Percentiles rank a stretch among this genome's conserved stretches.
Conservation (phyloP, 2,888 invertebrate species). For the Rapana venosa region DNA sequence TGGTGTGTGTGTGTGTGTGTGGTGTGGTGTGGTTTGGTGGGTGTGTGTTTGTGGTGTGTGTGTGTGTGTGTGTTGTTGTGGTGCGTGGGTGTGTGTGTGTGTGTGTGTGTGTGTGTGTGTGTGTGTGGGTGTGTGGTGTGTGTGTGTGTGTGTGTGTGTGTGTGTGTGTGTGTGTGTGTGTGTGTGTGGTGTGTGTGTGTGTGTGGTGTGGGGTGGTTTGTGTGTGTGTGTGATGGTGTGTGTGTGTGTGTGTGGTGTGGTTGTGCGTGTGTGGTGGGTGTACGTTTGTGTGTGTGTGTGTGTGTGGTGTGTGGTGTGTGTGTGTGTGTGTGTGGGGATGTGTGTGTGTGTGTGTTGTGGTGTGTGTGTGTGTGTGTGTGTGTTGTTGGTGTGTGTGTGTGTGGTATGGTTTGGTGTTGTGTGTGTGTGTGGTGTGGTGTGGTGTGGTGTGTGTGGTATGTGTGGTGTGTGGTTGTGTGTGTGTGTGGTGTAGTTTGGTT, state of each 20-base stretch:
- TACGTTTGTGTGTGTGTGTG: not conserved
- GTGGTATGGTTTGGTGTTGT: too few relatives aligned
- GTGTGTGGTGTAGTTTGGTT: not conserved
- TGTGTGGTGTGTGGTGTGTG: not conserved
- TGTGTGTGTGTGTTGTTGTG: too few relatives aligned
- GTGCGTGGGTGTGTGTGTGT: too few relatives aligned
- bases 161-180: not conserved
- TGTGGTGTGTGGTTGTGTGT: not conserved
- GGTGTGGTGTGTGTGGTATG: not conserved
- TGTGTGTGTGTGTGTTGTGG: too few relatives aligned
- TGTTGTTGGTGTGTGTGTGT: too few relatives aligned
- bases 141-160: not conserved
- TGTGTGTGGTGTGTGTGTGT: not conserved
- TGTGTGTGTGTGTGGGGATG: not conserved
- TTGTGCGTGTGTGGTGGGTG: too few relatives aligned
- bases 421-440: conserved; percentile 1
- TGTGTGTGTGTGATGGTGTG: not conserved
- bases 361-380: too few relatives aligned
- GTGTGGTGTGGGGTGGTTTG: not conserved
- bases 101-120: too few relatives aligned
- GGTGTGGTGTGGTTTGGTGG: too few relatives aligned
- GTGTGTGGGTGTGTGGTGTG: not conserved
- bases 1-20: too few relatives aligned
- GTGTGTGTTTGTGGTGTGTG: too few relatives aligned
- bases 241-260: too few relatives aligned